phyloP scores from a whole-genome alignment of 2,888 invertebrate species.

The Chrysopilus asiliformis region DNA sequence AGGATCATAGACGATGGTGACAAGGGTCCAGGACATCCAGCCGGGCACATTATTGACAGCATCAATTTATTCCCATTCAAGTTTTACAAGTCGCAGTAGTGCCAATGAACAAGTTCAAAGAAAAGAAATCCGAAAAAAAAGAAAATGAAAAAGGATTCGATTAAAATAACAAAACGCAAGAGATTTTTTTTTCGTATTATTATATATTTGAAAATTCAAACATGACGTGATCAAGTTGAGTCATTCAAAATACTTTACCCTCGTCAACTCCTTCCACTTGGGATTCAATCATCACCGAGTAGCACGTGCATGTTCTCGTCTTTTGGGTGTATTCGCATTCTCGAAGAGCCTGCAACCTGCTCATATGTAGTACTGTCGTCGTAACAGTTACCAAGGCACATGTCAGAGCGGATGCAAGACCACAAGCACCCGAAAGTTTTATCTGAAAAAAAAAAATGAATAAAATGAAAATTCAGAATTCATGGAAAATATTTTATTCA shows the following conservation, averaged over 20 bases:
- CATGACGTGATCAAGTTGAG: not conserved
- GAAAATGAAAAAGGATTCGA: too few species aligned
- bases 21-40: too few species aligned
- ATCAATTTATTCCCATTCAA: too few species aligned
- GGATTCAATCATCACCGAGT: constrained; percentile 55
- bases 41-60: too few species aligned
- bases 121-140: too few species aligned
- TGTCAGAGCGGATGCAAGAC: constrained; percentile 71
- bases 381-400: constrained; percentile 76
- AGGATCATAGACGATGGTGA: too few species aligned
- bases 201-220: not conserved
- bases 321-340: constrained; percentile 77
- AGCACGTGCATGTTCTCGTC: constrained; percentile 64
- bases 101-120: too few species aligned
- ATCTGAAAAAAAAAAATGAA: constrained; percentile 44
- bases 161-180: too few species aligned
- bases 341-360: constrained; percentile 68
- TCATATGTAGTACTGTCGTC: constrained; percentile 85
- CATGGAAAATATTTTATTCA: too few species aligned
- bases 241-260: constrained; percentile 38
- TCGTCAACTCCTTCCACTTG: constrained; percentile 46
- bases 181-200: not conserved
- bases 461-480: too few species aligned
- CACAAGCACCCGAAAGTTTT: constrained; percentile 78
- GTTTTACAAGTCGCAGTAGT: too few species aligned